A percentile compares a stretch with the other conserved stretches of the same genome.
These are phyloP conservation scores for Agrilus biguttatus DNA, from an alignment of 2,888 invertebrate genomes.

Conservation along the genomic window DNA sequence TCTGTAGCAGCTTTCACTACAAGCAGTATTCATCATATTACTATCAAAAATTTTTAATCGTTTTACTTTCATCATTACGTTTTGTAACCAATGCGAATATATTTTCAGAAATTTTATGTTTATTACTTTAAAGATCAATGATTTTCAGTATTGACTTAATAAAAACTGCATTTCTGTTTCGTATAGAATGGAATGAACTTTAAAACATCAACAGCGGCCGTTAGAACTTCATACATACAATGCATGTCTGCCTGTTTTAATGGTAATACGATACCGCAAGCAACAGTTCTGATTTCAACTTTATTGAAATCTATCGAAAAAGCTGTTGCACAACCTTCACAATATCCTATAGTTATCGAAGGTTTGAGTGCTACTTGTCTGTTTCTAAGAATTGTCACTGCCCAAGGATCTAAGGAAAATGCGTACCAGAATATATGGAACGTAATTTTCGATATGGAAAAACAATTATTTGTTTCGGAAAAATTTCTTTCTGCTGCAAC, in stretches of 20 bases:
- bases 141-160: neutral
- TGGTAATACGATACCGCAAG: conserved; percentile 33
- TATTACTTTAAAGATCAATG: neutral
- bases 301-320: conserved; percentile 59
- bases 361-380: conserved; percentile 55
- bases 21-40: too few species aligned
- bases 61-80: too few species aligned
- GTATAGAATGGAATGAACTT: conserved; percentile 55
- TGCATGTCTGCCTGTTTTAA: conserved; percentile 55
- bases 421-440: conserved; percentile 49
- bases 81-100: neutral
- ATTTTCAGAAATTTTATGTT: neutral
- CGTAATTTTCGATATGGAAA: conserved; percentile 57
- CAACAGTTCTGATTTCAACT: conserved; percentile 40
- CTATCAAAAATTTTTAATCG: too few species aligned
- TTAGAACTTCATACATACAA: conserved; percentile 66
- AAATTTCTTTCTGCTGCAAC: conserved; percentile 58
- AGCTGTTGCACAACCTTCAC: conserved; percentile 59
- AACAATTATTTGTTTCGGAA: conserved; percentile 70
- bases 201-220: conserved; percentile 63
- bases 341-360: conserved; percentile 54
- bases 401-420: conserved; percentile 33
- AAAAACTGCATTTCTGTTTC: conserved; percentile 3
- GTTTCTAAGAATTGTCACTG: conserved; percentile 45
- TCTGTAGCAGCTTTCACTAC: too few species aligned